Base-by-base conservation (phyloP, 2,888 invertebrate genomes). In the Caenorhabditis sp. region DNA sequence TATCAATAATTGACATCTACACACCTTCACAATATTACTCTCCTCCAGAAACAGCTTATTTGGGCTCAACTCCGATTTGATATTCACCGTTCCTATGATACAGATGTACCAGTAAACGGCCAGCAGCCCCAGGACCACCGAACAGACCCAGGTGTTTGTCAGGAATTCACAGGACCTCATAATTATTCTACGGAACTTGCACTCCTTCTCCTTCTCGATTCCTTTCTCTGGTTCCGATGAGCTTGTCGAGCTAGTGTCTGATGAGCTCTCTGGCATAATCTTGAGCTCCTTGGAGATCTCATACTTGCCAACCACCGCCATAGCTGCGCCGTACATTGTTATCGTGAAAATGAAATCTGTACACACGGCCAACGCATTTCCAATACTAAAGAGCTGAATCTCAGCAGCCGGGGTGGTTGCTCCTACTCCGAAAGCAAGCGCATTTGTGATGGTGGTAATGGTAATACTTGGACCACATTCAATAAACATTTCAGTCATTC, bases 381-480 rank as follows among this genome's bases (percentile, higher is more conserved):
- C 90, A 28, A 91, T 89, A 47, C 88, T 88, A 77, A 91, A 91
- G 20, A 91, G 71, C 61, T 89, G 90, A 15, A 91, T 91, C 77
- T 91, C 91, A 5, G 91, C 89, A 6, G 91, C 89, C 8, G 90
- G 88, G 0, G 89, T 89, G 15, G 88, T 58, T 15, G 90, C 89
- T 5, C 90, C 91, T 53, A 91, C 86, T 15, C 83, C 85, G 47
- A 86, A 86, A 6, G 86, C 86, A 28, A 86, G 40, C 0, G 87
- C 86, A 80, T 91, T 91, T 2, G 91, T 91, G 22, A 91, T 83
- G 2, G 90, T 89, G 0, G 91, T 91, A 51, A 91, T 90, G 15
- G 91, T 87, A 37, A 91, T 89, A 56, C 80, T 50, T 6, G 87
- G 87, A 1, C 87, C 87, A n/a, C 83, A 86, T 70, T 87, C 87